phyloP scores from a whole-genome alignment of 2,797 vertebrate species.

The Syngnathus rostellatus region DNA sequence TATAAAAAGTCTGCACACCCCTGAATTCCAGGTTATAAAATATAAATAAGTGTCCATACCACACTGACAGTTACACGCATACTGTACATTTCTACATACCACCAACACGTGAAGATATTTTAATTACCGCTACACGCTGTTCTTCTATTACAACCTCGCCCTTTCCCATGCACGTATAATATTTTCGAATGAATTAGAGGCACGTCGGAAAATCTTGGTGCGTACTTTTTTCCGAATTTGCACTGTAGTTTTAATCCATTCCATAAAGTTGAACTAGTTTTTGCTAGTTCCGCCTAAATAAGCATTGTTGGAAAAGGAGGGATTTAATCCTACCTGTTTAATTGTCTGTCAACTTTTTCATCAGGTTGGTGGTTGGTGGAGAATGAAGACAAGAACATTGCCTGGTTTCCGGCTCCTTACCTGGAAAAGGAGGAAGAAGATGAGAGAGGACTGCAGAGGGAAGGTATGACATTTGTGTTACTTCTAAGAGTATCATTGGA shows the following conservation, averaged over 20 bases:
- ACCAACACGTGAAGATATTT: not conserved
- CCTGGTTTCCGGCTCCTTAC: constrained; percentile 91
- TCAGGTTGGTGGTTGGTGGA: constrained; percentile 95
- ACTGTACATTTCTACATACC: not conserved
- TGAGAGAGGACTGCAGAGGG: constrained; percentile 20
- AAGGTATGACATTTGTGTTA: constrained; percentile 52
- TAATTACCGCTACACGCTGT: not conserved
- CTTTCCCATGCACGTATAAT: too few species aligned
- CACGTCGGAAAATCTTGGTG: too few species aligned
- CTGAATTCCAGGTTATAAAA: not conserved
- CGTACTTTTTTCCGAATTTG: too few species aligned
- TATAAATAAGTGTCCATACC: not conserved
- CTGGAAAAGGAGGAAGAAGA: constrained; percentile 56
- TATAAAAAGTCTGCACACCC: not conserved
- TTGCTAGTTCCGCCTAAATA: not conserved
- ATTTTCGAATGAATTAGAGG: too few species aligned
- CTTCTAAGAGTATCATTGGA: not conserved
- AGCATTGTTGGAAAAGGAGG: not conserved
- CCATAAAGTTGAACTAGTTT: not conserved
- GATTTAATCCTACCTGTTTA: not conserved
- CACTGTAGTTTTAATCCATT: not conserved
- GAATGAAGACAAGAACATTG: constrained; percentile 70
- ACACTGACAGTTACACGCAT: too few species aligned
- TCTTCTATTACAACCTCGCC: too few species aligned
- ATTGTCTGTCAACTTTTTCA: constrained; percentile 1